These are phyloP conservation scores for Clostera curtula DNA, from an alignment of 2,888 invertebrate species.

Conservation along the genomic window DNA sequence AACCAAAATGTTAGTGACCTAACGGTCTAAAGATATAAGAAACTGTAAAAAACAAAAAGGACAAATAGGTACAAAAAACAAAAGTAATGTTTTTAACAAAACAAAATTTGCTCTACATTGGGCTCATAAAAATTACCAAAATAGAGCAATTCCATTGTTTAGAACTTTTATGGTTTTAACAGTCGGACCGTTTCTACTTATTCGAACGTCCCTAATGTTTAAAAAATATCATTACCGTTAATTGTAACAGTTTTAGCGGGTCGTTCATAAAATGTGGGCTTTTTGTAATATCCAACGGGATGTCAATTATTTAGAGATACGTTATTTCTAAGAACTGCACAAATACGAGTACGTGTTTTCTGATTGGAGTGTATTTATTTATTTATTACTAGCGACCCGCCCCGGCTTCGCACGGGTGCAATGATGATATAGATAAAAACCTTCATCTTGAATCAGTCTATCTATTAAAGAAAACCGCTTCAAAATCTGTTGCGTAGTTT, in stretches of 20 bases:
- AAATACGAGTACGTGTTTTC: no score
- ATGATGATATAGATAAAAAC: no score
- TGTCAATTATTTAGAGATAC: no score
- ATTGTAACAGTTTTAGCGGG: constrained; percentile 47
- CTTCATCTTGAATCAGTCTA: no score
- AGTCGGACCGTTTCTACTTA: constrained; percentile 16
- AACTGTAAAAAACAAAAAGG: no score
- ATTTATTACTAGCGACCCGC: no score
- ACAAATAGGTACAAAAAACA: no score
- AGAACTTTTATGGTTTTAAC: constrained; percentile 19
- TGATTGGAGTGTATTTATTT: no score
- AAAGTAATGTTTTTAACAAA: constrained; percentile 2
- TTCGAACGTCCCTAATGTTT: constrained; percentile 12
- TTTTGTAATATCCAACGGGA: constrained; percentile 2
- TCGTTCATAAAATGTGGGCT: constrained; percentile 10
- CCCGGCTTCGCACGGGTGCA: no score
- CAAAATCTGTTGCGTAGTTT: no score
- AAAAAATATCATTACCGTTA: constrained; percentile 42
- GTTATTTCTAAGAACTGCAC: no score
- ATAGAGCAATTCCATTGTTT: constrained; percentile 50
- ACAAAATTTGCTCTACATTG: constrained; percentile 36
- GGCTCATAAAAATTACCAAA: constrained; percentile 46
- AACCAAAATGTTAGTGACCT: constrained; percentile 15
- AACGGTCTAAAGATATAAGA: constrained; percentile 1
- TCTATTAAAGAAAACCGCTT: no score